phyloP scores from a whole-genome alignment of 2,888 invertebrate genomes.

The Polia nebulosa region DNA sequence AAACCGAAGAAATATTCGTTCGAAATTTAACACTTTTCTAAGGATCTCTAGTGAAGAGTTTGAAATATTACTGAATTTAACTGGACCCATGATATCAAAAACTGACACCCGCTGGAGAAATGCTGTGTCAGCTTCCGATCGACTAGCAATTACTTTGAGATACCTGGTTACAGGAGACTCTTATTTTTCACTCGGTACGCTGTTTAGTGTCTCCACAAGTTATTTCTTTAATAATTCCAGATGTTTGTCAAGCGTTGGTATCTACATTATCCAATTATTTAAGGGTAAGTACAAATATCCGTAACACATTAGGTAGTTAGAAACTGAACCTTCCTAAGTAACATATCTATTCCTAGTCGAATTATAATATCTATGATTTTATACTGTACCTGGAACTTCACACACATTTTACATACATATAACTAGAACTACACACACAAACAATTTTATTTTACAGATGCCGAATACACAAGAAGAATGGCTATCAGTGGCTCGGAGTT shows the following conservation, averaged over 20 bases:
- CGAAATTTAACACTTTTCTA: constrained; percentile 53
- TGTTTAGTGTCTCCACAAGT: constrained; percentile 58
- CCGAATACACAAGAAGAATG: constrained; percentile 57
- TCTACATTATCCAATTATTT: constrained; percentile 54
- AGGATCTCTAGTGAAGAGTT: constrained; percentile 58
- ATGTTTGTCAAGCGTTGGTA: constrained; percentile 56
- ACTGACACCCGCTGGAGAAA: constrained; percentile 46
- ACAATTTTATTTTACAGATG: no score
- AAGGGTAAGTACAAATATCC: constrained; percentile 55
- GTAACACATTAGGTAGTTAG: constrained; percentile 52
- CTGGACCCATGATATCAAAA: constrained; percentile 44
- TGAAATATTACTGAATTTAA: constrained; percentile 58
- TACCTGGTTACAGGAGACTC: constrained; percentile 57
- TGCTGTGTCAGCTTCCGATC: constrained; percentile 52
- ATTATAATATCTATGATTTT: constrained; percentile 59
- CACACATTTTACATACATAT: no score
- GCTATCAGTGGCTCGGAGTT: constrained; percentile 51
- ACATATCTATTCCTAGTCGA: no score
- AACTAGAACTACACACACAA: no score
- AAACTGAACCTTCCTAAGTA: constrained; percentile 52
- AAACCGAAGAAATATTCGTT: constrained; percentile 57
- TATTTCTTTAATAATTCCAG: constrained; percentile 57
- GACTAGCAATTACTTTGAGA: constrained; percentile 54
- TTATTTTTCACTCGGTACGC: constrained; percentile 55
- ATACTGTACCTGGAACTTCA: constrained; percentile 55